A percentile compares a stretch with the other conserved stretches of the same genome.
Conservation (phyloP, 1,140 invertebrate species). For the Bombus soroeensis region DNA sequence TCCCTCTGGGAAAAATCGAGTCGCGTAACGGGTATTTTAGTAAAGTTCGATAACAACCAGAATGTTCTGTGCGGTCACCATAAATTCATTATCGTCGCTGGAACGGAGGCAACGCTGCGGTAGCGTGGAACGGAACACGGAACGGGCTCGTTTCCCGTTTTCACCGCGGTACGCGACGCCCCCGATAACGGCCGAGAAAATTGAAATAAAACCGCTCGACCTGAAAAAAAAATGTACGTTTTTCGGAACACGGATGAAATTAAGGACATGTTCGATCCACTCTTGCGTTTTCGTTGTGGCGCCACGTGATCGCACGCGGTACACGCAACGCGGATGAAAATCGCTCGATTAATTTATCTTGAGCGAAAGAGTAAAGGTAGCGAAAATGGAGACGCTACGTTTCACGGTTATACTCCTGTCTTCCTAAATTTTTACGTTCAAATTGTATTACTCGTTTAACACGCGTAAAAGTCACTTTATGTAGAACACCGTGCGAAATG, state of each 20-base stretch:
- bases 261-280: neutral
- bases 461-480: too few species aligned
- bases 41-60: conserved; percentile 39
- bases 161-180: neutral
- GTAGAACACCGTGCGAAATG: neutral
- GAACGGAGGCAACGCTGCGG: neutral
- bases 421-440: conserved; percentile 25
- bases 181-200: conserved; percentile 39
- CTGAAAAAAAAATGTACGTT: neutral
- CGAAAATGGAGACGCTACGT: neutral
- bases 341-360: conserved; percentile 27
- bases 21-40: conserved; percentile 24
- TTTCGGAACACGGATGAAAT: conserved; percentile 17
- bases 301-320: neutral
- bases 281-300: conserved; percentile 1
- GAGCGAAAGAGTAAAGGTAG: neutral
- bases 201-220: conserved; percentile 21
- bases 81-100: conserved; percentile 37
- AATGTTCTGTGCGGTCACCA: conserved; percentile 4
- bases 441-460: too few species aligned
- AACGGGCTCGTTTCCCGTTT: conserved; percentile 17
- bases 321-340: neutral
- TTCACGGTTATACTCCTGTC: neutral
- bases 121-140: neutral
- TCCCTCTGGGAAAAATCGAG: neutral